These are phyloP conservation scores for Cerceris rybyensis DNA, from an alignment of 2,888 invertebrate genomes.

Conservation along the genomic window DNA sequence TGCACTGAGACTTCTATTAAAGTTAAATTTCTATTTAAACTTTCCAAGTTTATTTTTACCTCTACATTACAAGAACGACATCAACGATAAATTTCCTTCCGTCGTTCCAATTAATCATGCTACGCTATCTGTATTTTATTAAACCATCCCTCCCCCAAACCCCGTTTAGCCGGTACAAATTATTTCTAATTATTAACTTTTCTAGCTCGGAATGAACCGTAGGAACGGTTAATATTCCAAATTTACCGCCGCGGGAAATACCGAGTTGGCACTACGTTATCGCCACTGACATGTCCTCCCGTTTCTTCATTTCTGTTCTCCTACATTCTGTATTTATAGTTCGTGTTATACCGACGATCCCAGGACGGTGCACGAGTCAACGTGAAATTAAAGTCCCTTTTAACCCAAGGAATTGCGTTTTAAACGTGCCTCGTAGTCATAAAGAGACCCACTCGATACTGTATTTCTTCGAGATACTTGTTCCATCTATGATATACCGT, in stretches of 20 bases:
- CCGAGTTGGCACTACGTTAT: conserved; percentile 26
- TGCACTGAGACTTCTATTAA: too few species aligned
- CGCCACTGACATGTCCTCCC: conserved; percentile 48
- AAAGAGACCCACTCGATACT: conserved; percentile 28
- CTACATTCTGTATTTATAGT: conserved; percentile 44
- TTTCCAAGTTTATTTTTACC: neutral
- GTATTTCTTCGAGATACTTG: conserved; percentile 37
- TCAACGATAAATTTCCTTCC: conserved; percentile 16
- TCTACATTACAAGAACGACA: neutral
- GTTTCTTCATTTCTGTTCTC: conserved; percentile 3
- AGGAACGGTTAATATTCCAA: neutral
- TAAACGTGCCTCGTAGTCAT: conserved; percentile 39
- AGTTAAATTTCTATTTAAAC: neutral
- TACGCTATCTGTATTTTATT: conserved; percentile 19
- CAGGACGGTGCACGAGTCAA: conserved; percentile 46
- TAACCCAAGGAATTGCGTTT: conserved; percentile 46
- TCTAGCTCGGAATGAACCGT: neutral
- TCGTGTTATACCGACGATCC: conserved; percentile 38
- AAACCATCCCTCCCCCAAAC: neutral
- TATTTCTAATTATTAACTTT: conserved; percentile 4
- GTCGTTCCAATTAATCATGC: conserved; percentile 40
- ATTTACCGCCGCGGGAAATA: neutral
- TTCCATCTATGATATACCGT: conserved; percentile 40
- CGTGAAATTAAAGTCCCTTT: conserved; percentile 52
- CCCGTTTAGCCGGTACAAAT: neutral